Conservation (phyloP, 1,140 invertebrate genomes). For the Neodiprion virginianus region DNA sequence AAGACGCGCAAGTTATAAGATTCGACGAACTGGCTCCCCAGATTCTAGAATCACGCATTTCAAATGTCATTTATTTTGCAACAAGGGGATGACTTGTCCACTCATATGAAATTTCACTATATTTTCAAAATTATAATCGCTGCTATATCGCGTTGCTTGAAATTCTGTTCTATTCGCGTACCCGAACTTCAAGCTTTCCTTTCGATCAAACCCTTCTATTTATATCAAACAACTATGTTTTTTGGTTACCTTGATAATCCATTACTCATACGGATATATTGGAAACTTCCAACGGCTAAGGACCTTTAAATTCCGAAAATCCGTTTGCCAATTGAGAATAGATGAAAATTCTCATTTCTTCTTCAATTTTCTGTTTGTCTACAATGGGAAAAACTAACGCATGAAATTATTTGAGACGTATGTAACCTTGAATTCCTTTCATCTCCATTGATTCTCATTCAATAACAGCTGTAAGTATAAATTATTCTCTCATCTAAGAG, state of each 20-base stretch:
- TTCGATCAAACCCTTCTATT: constrained; percentile 27
- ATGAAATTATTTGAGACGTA: too few species aligned
- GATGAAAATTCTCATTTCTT: too few species aligned
- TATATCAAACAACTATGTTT: constrained; percentile 25
- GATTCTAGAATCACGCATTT: constrained; percentile 19
- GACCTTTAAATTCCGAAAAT: too few species aligned
- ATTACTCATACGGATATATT: not conserved
- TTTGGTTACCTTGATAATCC: constrained; percentile 14
- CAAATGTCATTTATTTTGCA: constrained; percentile 49
- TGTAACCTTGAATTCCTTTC: too few species aligned
- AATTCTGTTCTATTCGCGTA: not conserved
- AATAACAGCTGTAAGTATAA: too few species aligned
- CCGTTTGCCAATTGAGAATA: too few species aligned
- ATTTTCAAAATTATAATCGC: constrained; percentile 35
- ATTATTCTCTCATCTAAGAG: too few species aligned
- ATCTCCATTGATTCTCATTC: too few species aligned
- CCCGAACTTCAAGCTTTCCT: constrained; percentile 12
- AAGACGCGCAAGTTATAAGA: constrained; percentile 22
- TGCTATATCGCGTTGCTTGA: constrained; percentile 24
- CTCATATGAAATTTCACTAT: constrained; percentile 23
- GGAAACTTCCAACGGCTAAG: too few species aligned
- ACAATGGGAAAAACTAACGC: too few species aligned
- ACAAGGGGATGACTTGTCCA: constrained; percentile 38
- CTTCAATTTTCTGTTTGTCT: too few species aligned
- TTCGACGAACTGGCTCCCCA: not conserved